A percentile compares a stretch with the other conserved stretches of the same genome.
Conservation (phyloP, 2,888 invertebrate species). For the Amphipoea oculea region DNA sequence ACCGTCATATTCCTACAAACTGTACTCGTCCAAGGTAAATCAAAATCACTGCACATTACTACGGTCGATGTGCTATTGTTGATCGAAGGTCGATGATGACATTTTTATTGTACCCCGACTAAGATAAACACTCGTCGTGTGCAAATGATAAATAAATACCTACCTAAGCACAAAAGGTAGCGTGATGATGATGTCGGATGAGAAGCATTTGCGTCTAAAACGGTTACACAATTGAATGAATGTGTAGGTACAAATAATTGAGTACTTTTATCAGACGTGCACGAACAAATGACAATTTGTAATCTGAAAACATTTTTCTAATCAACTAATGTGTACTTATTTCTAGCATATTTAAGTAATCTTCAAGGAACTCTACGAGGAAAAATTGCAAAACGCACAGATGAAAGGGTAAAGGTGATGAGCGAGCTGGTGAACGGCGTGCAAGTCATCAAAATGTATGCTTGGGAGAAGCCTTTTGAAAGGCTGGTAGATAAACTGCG, state of each 20-base stretch:
- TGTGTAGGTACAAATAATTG: constrained; percentile 4
- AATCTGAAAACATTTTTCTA: constrained; percentile 12
- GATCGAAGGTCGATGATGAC: constrained; percentile 13
- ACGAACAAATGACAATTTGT: constrained; percentile 28
- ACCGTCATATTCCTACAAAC: constrained; percentile 90
- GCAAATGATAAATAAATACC: constrained; percentile 41
- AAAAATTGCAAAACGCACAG: constrained; percentile 92
- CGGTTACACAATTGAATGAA: constrained; percentile 16
- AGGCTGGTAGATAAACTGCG: constrained; percentile 92
- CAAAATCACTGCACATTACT: constrained; percentile 17
- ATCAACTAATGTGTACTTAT: constrained; percentile 16
- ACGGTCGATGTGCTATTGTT: too few species aligned
- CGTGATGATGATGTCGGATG: constrained; percentile 33
- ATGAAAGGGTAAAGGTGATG: constrained; percentile 94
- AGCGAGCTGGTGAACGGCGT: constrained; percentile 95
- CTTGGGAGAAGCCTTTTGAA: constrained; percentile 95
- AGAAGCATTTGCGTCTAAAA: constrained; percentile 37
- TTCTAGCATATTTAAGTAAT: constrained; percentile 86
- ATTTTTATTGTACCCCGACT: constrained; percentile 23
- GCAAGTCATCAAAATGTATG: constrained; percentile 96
- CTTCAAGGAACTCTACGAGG: constrained; percentile 87
- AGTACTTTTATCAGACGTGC: constrained; percentile 11
- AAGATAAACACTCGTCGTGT: constrained; percentile 34
- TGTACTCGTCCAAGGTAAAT: constrained; percentile 89
- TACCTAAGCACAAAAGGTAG: constrained; percentile 36